Base-by-base conservation (phyloP, 2,113 vertebrate genomes). In the Aphyosemion australe region DNA sequence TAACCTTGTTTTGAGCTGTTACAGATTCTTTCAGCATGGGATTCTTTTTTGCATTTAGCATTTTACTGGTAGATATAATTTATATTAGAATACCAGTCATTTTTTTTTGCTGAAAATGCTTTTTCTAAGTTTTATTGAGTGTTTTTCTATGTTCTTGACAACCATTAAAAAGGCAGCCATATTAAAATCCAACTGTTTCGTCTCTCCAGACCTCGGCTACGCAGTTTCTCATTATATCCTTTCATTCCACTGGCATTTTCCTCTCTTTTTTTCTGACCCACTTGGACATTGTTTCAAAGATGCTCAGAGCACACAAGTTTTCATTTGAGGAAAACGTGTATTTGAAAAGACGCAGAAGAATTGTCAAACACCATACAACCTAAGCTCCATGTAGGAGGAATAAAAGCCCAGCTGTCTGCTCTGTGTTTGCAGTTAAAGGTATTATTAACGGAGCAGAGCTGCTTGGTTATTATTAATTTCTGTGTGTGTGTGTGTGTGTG, bases 211-310 rank as follows among this genome's bases (percentile, higher is more conserved):
- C 63, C 72, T 78, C 79, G 63, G 49, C 60, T 77, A 69, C 66
- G 80, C 58, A 60, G 55, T 66, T 85, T 81, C 76, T 80, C 65
- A 71, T 88, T 71, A 55, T 54, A 67, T 78, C 63, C 75, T 80
- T 78, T 84, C 82, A 80, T 69, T 15, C 13, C 63, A 86, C 84
- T 76, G 72, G 76, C 67, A 83, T 61, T 78, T 86, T 81, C 60
- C 39, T 19, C 65, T 19, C 50, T 87, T 80, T 75, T 57, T 80
- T 84, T 82, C 66, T 66, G 81, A 84, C 76, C 78, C 66, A 82
- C 76, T 88, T 83, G 72, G 84, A 86, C 78, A 79, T 78, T 64
- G 71, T 78, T 78, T 73, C 26, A 8, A 42, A 62, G 68, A 73
- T 39, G 31, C 64, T 72, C 21, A 2, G 39, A 78, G 58, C 71